phyloP scores from a whole-genome alignment of 1,140 invertebrate genomes.

The Sminthurides bifidus region DNA sequence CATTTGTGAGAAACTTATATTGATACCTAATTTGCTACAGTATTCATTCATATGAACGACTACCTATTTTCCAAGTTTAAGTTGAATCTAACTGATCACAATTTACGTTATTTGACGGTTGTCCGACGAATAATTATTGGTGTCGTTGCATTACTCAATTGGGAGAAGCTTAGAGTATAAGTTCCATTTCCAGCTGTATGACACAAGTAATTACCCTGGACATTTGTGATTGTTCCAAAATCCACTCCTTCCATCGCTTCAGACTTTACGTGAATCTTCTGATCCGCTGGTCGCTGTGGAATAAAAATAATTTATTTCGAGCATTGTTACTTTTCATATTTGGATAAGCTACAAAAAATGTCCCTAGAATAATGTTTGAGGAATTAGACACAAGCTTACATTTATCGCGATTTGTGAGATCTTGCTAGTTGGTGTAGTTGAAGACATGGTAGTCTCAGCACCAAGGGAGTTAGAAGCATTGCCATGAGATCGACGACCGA shows the following conservation, averaged over 20 bases:
- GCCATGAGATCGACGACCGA: constrained; percentile 20
- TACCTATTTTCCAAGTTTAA: too few species aligned
- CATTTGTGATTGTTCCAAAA: constrained; percentile 24
- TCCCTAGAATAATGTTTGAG: too few species aligned
- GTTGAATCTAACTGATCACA: too few species aligned
- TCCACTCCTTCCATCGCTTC: constrained; percentile 17
- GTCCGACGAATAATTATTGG: constrained; percentile 28
- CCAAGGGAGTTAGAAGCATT: constrained; percentile 18
- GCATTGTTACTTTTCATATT: neutral
- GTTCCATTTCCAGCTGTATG: constrained; percentile 18
- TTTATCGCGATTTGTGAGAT: too few species aligned
- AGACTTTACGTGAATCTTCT: constrained; percentile 26
- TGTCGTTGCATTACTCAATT: constrained; percentile 21
- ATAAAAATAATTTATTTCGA: neutral
- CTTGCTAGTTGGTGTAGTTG: too few species aligned
- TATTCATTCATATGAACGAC: too few species aligned
- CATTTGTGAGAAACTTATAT: too few species aligned
- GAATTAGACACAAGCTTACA: too few species aligned
- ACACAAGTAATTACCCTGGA: constrained; percentile 24
- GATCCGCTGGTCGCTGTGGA: constrained; percentile 17
- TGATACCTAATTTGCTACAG: too few species aligned
- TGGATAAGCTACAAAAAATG: too few species aligned
- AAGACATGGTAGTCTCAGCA: constrained; percentile 5
- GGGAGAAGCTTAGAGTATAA: constrained; percentile 29
- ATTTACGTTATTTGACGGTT: constrained; percentile 25